These are phyloP conservation scores for Amorpha juglandis DNA, from an alignment of 2,888 invertebrate genomes.

Conservation along the genomic window DNA sequence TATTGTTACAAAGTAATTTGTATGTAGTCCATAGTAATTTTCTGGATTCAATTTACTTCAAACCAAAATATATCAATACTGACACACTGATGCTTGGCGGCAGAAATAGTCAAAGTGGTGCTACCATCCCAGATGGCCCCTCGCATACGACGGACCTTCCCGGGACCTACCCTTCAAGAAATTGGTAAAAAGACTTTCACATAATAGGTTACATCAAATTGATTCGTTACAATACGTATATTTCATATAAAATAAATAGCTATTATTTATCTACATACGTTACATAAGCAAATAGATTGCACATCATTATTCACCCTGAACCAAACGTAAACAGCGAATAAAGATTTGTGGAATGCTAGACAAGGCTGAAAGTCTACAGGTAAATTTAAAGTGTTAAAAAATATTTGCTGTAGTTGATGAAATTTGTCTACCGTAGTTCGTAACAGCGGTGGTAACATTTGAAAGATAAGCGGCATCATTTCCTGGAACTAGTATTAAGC, in stretches of 20 bases:
- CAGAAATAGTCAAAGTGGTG: too few species aligned
- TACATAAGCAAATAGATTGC: background rate
- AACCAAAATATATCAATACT: too few species aligned
- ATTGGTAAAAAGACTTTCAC: too few species aligned
- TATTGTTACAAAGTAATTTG: too few species aligned
- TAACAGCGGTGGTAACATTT: background rate
- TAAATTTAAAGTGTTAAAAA: slow-evolving; percentile 1
- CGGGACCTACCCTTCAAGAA: too few species aligned
- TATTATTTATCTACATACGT: background rate
- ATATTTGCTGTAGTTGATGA: slow-evolving; percentile 13
- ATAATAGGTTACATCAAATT: too few species aligned
- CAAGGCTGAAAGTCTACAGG: slow-evolving; percentile 14
- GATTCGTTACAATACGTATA: background rate
- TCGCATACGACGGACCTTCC: too few species aligned
- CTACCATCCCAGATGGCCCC: too few species aligned
- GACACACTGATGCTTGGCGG: too few species aligned
- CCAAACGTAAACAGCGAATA: slow-evolving; percentile 20
- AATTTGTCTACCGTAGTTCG: slow-evolving; percentile 1
- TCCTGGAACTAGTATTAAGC: background rate
- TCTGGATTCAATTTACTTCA: too few species aligned
- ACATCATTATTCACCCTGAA: background rate
- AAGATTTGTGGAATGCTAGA: slow-evolving; percentile 19
- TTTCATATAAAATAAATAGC: background rate
- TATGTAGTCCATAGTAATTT: too few species aligned
- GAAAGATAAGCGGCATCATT: slow-evolving; percentile 1